Evolutionary conservation across 2,888 invertebrate genomes (phyloP), one percentile per base, ranked within the genome.

Genomic region (Diloba caeruleocephala): DNA sequence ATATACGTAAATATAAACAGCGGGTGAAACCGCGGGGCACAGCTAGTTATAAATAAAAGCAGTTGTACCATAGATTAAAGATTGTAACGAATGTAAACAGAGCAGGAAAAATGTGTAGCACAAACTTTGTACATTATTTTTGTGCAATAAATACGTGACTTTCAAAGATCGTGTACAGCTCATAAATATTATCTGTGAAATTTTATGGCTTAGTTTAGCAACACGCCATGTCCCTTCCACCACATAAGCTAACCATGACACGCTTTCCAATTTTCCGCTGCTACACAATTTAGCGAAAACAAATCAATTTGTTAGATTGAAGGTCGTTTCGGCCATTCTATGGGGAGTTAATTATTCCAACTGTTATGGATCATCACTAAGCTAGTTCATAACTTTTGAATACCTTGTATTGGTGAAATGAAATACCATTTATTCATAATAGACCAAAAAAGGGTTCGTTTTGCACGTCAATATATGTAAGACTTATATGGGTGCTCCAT

Each of bases 111-210:
- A 21, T 31, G 7, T 13, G n/a, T n/a, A n/a, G n/a, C n/a, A n/a
- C n/a, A n/a, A n/a, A n/a, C n/a, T 4, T 13, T 7, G 19, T 48
- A 56, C 34, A 33, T 21, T n/a, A 37, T 17, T 10, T 14, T n/a
- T 15, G 10, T 46, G 31, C 38, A 41, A 53, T 46, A 36, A 4
- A 33, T 52, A 74, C 64, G 73, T 73, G 74, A 66, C 69, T 65
- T 53, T 38, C 44, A 21, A 42, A 46, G 43, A 60, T 55, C 32
- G 34, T 51, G 15, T 52, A 66, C 43, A 66, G 64, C 41, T 55
- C 58, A 48, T 74, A 55, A 69, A 59, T 17, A 33, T 52, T 60
- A 61, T 57, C 56, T 55, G 34, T 62, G 26, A 60, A 56, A 50
- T 56, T 65, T 70, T 70, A 70, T 66, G 42, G 34, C 15, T 42